Conservation (phyloP, 2,888 invertebrate genomes). For the Aphelenchoides bicaudatus region DNA sequence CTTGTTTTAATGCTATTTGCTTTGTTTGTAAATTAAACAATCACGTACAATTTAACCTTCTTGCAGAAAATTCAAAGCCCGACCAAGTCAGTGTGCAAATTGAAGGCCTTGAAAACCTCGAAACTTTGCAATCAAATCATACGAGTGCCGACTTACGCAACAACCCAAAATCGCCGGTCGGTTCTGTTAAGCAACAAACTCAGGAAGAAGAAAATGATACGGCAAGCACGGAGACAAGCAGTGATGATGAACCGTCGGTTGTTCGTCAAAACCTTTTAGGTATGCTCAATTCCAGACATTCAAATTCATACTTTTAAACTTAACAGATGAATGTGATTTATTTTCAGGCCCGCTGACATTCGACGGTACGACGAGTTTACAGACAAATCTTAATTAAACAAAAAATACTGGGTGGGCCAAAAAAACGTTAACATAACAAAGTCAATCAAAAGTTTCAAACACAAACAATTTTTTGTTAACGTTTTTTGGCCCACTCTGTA, state of each 20-base stretch:
- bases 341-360: too few species aligned
- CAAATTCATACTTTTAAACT: too few species aligned
- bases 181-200: conserved; percentile 8
- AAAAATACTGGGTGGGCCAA: too few species aligned
- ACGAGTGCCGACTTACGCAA: not conserved
- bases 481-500: too few species aligned
- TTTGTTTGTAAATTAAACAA: too few species aligned
- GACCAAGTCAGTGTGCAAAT: conserved; percentile 12
- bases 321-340: too few species aligned
- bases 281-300: conserved; percentile 51
- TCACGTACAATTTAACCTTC: not conserved
- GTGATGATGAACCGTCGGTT: conserved; percentile 35
- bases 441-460: too few species aligned
- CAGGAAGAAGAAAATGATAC: conserved; percentile 23
- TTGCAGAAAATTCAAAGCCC: not conserved
- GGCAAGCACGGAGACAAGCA: conserved; percentile 6
- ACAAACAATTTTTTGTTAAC: too few species aligned
- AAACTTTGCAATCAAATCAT: not conserved
- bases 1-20: too few species aligned
- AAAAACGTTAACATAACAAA: too few species aligned
- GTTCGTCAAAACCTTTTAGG: conserved; percentile 55
- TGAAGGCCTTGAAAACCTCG: not conserved
- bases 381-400: too few species aligned
- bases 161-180: conserved; percentile 13
- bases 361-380: too few species aligned